Conservation (phyloP, 1,140 invertebrate species). For the Venturia canescens region DNA sequence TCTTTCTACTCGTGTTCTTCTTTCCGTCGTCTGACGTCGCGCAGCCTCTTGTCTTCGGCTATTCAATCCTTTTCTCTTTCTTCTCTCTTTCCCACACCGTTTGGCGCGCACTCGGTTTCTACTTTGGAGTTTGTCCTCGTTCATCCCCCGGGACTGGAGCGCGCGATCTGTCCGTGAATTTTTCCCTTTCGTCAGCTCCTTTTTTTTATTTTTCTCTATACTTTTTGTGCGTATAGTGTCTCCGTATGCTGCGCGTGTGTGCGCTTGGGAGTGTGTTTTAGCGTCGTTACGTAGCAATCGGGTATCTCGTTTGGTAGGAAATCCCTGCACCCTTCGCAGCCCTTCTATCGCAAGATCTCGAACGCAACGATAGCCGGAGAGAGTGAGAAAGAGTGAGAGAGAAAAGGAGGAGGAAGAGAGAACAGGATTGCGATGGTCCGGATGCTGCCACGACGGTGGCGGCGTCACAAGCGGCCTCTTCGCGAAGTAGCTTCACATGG, state of each 20-base stretch:
- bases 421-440: neutral
- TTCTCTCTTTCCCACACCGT: conserved; percentile 44
- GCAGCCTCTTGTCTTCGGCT: neutral
- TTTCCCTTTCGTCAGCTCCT: conserved; percentile 51
- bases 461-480: conserved; percentile 66
- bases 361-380: conserved; percentile 1
- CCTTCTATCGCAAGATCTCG: conserved; percentile 42
- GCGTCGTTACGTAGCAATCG: conserved; percentile 37
- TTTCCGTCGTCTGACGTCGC: neutral
- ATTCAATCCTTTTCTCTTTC: conserved; percentile 4
- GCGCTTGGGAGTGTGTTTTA: conserved; percentile 6
- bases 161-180: conserved; percentile 44
- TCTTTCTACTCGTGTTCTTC: conserved; percentile 40
- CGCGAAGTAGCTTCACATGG: conserved; percentile 68
- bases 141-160: neutral
- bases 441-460: conserved; percentile 14
- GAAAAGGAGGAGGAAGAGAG: neutral
- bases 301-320: neutral
- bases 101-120: neutral
- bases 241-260: neutral
- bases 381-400: neutral
- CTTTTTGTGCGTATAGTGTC: no score
- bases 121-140: conserved; percentile 2
- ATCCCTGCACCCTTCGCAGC: conserved; percentile 37
- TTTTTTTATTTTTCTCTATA: conserved; percentile 48